phyloP scores from a whole-genome alignment of 2,888 invertebrate species.

The Anticlea derivata region DNA sequence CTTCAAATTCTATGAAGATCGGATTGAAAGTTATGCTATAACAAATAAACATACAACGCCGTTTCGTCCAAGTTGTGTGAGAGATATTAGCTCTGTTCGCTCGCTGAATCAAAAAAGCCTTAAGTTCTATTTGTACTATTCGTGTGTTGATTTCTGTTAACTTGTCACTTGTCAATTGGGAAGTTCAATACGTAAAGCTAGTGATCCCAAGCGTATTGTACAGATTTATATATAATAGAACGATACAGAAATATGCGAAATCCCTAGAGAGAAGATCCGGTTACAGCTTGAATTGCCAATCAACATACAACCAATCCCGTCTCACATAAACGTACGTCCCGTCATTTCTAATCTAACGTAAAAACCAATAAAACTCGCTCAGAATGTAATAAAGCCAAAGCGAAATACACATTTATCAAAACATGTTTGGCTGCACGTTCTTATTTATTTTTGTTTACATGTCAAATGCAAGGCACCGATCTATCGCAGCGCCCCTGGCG shows the following conservation, averaged over 20 bases:
- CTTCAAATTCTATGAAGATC: no score
- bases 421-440: conserved; percentile 54
- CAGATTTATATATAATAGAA: conserved; percentile 3
- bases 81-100: no score
- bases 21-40: no score
- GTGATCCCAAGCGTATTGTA: background rate
- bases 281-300: conserved; percentile 45
- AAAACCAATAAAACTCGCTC: conserved; percentile 66
- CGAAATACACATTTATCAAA: conserved; percentile 65
- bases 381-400: conserved; percentile 55
- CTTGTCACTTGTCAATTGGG: background rate
- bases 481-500: conserved; percentile 69
- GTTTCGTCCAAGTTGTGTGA: no score
- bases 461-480: conserved; percentile 72
- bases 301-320: conserved; percentile 46
- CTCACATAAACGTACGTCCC: conserved; percentile 45
- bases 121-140: no score
- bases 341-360: conserved; percentile 61
- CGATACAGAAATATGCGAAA: background rate
- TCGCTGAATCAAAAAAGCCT: no score
- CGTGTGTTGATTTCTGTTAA: background rate
- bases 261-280: conserved; percentile 22
- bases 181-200: no score
- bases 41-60: no score
- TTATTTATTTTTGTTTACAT: conserved; percentile 77